Percentiles rank a stretch among this genome's conserved stretches.
phyloP scores from a whole-genome alignment of 2,888 invertebrate genomes.

The Caradrina clavipalpis region DNA sequence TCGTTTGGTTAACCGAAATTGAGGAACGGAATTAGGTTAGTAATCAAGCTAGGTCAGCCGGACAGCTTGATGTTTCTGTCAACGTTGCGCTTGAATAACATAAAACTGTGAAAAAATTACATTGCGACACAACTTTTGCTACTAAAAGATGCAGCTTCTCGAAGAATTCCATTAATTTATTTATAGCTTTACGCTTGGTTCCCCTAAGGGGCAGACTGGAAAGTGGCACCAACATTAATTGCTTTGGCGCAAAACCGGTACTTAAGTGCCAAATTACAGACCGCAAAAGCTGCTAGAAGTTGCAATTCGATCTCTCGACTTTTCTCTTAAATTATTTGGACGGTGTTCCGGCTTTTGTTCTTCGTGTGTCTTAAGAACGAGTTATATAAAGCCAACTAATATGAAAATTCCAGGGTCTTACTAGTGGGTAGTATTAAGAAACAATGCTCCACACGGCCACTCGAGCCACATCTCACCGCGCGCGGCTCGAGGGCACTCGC shows the following conservation, averaged over 20 bases:
- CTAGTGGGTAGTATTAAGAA: slow-evolving; percentile 58
- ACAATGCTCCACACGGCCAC: slow-evolving; percentile 62
- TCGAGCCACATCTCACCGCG: slow-evolving; percentile 57
- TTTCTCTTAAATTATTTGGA: slow-evolving; percentile 14
- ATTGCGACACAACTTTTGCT: slow-evolving; percentile 45
- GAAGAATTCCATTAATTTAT: slow-evolving; percentile 48
- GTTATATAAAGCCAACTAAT: slow-evolving; percentile 16
- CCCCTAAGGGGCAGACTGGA: slow-evolving; percentile 33
- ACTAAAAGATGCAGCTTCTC: slow-evolving; percentile 41
- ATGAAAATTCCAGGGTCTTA: slow-evolving; percentile 37
- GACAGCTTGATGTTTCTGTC: slow-evolving; percentile 26
- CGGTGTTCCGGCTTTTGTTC: background rate
- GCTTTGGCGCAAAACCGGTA: slow-evolving; percentile 51
- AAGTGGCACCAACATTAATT: slow-evolving; percentile 47
- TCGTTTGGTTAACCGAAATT: slow-evolving; percentile 33
- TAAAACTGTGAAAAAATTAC: slow-evolving; percentile 32
- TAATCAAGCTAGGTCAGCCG: slow-evolving; percentile 24
- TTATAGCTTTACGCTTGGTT: slow-evolving; percentile 41
- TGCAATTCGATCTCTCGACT: slow-evolving; percentile 12
- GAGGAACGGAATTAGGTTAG: slow-evolving; percentile 33
- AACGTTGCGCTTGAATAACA: slow-evolving; percentile 39
- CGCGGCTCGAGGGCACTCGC: slow-evolving; percentile 62
- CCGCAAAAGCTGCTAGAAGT: slow-evolving; percentile 14
- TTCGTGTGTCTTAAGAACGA: background rate
- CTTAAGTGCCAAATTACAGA: slow-evolving; percentile 40